Evolutionary conservation across 2,888 invertebrate species (phyloP), one percentile per base, ranked within the genome.

Genomic region (Mesodorylaimus sp.): DNA sequence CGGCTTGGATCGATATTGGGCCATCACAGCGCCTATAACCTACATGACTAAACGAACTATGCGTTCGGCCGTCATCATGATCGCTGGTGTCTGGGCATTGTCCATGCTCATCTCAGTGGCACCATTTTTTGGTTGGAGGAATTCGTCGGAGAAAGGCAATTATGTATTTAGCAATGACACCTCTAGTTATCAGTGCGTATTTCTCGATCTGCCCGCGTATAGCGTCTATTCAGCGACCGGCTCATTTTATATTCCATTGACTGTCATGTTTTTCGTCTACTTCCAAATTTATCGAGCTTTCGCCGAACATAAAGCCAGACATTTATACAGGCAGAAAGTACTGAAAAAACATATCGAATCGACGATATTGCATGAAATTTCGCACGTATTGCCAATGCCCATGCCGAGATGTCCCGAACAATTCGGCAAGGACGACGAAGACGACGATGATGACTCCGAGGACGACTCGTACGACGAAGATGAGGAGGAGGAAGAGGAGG

Each of bases 201-300:
- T 63, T 46, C 55, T 63, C 37, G 61, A 62, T 53, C 55, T 65
- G n/a, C 66, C 65, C 24, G 67, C 68, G 23, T 72, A 72, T 56
- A 64, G 70, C 21, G 65, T 72, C 24, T 72, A 70, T 56, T 67
- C 68, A 1, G 67, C 70, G n/a, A 62, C 70, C 44, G 72, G 95
- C 60, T 95, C 93, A 64, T 97, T 97, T 77, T 97, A 91, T 77
- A 88, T 97, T 68, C 97, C 97, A 54, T 87, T 89, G 64, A 84
- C 91, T 70, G 89, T 97, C 69, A 95, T 97, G 93, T 91, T 95
- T 66, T 91, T 95, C 73, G 95, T 97, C 55, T 97, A 97, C 74
- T 89, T 89, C 71, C 79, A 91, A 72, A 95, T 97, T 74, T 97
- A 91, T 52, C 59, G 61, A 52, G 64, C 65, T 1, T 64, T 64